Evolutionary conservation across 2,797 vertebrate genomes (phyloP).

Genomic region (Acanthiza pusilla): DNA sequence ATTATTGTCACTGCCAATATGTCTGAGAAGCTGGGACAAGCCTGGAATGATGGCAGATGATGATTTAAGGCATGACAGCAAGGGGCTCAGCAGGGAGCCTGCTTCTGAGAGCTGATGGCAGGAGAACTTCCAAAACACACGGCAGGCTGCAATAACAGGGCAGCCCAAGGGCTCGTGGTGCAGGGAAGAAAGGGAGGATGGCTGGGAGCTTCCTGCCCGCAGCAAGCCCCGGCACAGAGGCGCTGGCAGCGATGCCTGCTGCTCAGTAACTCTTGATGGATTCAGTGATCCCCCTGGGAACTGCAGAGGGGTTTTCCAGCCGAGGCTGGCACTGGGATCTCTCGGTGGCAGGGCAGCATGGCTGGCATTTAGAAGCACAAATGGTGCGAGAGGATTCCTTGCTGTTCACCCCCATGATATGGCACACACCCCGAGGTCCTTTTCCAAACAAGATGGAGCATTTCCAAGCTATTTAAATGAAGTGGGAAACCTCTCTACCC

Average conservation of each 20-base stretch:
- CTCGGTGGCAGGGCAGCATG: rapidly evolving
- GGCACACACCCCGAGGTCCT: background rate
- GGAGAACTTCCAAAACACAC: background rate
- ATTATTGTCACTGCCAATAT: background rate
- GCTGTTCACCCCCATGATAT: background rate
- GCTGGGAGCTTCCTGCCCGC: background rate
- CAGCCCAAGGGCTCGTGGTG: background rate
- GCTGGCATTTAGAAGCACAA: background rate
- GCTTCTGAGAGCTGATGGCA: background rate
- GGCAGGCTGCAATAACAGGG: background rate
- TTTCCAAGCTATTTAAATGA: background rate
- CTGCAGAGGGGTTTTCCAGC: background rate
- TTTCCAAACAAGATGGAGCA: background rate
- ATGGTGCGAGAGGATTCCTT: background rate
- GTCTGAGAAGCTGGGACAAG: background rate
- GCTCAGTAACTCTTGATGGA: background rate
- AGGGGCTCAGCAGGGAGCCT: background rate
- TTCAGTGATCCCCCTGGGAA: background rate
- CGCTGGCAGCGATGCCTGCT: background rate
- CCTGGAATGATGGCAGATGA: background rate
- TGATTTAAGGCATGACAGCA: background rate
- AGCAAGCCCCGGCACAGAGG: background rate
- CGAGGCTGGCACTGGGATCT: background rate
- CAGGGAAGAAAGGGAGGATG: background rate
- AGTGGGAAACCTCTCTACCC: background rate